Base-by-base conservation (phyloP, 30 jellyfish, hydroid and myxozoan genomes). In the Aurelia coerulea region DNA sequence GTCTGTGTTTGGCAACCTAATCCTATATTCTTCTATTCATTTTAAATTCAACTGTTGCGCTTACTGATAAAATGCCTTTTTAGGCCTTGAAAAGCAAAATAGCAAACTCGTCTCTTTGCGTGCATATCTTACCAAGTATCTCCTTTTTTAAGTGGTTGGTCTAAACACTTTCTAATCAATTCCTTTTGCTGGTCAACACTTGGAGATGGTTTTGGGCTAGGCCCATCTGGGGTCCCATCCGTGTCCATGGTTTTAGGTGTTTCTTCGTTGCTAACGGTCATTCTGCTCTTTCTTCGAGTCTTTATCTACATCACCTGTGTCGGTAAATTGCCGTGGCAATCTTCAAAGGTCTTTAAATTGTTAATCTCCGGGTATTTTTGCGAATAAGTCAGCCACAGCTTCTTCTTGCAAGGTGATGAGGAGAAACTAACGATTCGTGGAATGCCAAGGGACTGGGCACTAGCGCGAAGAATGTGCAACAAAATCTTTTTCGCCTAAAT, bases 261-360 rank as follows among this genome's bases (percentile, higher is more conserved):
- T 74, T 85, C 94, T 50, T 85, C 94, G 10, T 60, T 72, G 54
- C 76, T 65, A 15, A 85, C 56, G 73, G 92, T 83, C 92, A 46
- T 46, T 46, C 56, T 7, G 56, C 56, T 46, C 14, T 31, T 31
- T 18, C 42, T 14, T 62, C 8, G 73, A 12, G 37, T 62, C 32
- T n/a, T 62, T 31, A 19, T 62, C 35, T 19, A 19, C 37, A 31
- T 62, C 35, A 31, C 73, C 37, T 62, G 32, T 11, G 37, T 31
- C 12, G 32, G 32, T 14, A 7, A 19, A 62, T 10, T 31, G 12
- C 73, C 12, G 0, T 31, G 11, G 32, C 56, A 46, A 46, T 46
- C 56, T 46, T 46, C 14, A 46, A 46, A 46, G 56, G 56, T 46
- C 56, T 46, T 46, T 6, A 46, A 46, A 46, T 46, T 8, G 56